Conservation (phyloP, 2,113 vertebrate genomes). For the Vimba vimba region DNA sequence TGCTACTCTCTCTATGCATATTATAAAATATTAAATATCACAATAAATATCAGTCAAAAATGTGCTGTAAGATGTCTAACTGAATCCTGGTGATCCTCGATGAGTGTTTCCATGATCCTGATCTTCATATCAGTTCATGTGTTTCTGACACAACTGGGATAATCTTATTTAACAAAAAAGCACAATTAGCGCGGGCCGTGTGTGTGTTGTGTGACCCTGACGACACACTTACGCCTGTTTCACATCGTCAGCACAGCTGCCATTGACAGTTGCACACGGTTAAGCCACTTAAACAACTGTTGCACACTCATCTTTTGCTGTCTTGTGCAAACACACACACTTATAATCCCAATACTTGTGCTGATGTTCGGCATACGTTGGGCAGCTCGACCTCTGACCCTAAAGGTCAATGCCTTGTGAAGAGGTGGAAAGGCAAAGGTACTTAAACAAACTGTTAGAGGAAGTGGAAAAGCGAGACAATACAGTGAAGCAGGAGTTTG, state of each 20-base stretch:
- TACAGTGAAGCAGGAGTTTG: background rate
- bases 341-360: slow-evolving; percentile 47
- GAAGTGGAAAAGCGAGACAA: background rate
- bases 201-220: slow-evolving; percentile 40
- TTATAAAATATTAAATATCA: background rate
- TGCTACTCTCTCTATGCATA: background rate
- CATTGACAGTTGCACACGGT: slow-evolving; percentile 54
- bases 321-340: slow-evolving; percentile 44
- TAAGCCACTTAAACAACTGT: slow-evolving; percentile 50
- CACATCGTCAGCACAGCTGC: slow-evolving; percentile 58
- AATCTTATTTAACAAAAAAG: slow-evolving; percentile 18
- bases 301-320: slow-evolving; percentile 52
- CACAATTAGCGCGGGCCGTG: slow-evolving; percentile 26
- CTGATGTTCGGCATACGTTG: slow-evolving; percentile 41
- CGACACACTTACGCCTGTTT: slow-evolving; percentile 45
- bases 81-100: no score
- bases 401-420: slow-evolving; percentile 19
- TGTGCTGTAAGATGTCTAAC: background rate
- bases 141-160: slow-evolving; percentile 7
- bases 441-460: slow-evolving; percentile 11
- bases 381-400: slow-evolving; percentile 34
- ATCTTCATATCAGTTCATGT: background rate
- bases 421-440: slow-evolving; percentile 16
- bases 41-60: no score
- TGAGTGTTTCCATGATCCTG: no score